Percentiles rank a stretch among this genome's conserved stretches.
Conservation (phyloP, 2,113 vertebrate species). For the Epinephelus moara region DNA sequence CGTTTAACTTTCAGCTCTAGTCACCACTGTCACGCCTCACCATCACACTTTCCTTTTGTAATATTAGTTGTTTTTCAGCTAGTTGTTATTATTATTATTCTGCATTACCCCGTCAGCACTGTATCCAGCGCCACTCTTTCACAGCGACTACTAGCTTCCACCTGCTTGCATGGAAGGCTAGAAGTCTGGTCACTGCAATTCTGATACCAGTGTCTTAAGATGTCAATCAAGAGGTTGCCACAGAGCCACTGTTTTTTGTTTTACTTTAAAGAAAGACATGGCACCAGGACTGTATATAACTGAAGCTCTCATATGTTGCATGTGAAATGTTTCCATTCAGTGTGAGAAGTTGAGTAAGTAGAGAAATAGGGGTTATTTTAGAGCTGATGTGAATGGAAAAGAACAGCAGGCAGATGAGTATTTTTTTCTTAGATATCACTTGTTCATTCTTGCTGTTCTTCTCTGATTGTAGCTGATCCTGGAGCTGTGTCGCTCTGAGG, state of each 20-base stretch:
- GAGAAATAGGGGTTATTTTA: no score
- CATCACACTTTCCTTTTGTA: no score
- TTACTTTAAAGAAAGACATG: neutral
- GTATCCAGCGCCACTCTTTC: no score
- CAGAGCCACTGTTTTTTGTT: neutral
- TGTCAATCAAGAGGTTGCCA: neutral
- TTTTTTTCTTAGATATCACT: neutral
- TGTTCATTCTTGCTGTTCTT: neutral
- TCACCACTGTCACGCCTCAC: no score
- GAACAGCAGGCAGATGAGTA: neutral
- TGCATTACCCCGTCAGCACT: no score
- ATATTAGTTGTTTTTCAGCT: no score
- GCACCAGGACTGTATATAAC: neutral
- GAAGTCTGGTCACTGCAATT: no score
- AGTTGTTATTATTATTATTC: no score
- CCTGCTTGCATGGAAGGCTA: no score
- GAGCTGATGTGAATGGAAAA: neutral
- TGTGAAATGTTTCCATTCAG: neutral
- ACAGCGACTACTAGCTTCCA: no score
- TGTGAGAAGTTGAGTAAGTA: neutral
- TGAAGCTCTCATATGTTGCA: neutral
- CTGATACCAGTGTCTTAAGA: neutral
- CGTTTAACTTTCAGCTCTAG: no score
- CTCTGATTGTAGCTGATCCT: slow-evolving; percentile 76
- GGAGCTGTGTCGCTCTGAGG: slow-evolving; percentile 79